phyloP scores from a whole-genome alignment of 1,140 invertebrate genomes.

The Solen grandis region DNA sequence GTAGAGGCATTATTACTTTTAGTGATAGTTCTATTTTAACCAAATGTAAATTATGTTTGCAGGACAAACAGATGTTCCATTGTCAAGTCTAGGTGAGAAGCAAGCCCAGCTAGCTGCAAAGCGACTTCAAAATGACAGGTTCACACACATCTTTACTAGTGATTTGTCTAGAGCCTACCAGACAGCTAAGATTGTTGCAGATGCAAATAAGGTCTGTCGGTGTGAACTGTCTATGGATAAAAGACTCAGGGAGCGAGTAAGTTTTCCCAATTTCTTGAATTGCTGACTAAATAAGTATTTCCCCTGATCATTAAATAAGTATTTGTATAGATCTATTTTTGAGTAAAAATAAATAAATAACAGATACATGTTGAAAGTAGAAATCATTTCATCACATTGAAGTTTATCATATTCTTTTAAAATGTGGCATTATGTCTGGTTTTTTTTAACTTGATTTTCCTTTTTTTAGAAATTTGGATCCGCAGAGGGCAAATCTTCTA shows the following conservation, averaged over 20 bases:
- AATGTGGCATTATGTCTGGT: no score
- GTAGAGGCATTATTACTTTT: no score
- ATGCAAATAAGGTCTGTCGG: conserved; percentile 64
- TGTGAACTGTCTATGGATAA: conserved; percentile 63
- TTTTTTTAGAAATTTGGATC: conserved; percentile 78
- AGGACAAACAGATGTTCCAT: conserved; percentile 78
- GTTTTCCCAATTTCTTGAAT: conserved; percentile 1
- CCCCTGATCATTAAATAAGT: no score
- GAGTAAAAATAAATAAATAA: no score
- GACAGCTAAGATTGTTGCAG: conserved; percentile 72
- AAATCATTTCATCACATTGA: no score
- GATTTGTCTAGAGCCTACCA: conserved; percentile 77
- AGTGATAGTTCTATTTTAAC: no score
- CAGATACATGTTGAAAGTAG: no score
- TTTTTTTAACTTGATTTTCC: no score
- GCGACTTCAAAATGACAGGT: conserved; percentile 75
- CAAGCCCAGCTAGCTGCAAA: conserved; percentile 75
- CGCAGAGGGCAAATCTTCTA: conserved; percentile 76
- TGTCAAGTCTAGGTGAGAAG: conserved; percentile 74
- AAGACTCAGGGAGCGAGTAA: conserved; percentile 78
- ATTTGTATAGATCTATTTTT: no score
- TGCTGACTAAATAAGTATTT: no score
- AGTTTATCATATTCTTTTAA: no score
- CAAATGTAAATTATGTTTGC: conserved; percentile 33
- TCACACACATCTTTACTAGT: conserved; percentile 78